Evolutionary conservation across 2,888 invertebrate species (phyloP), one percentile per base, ranked within the genome.

Genomic region (Tanytarsus gracilentus): DNA sequence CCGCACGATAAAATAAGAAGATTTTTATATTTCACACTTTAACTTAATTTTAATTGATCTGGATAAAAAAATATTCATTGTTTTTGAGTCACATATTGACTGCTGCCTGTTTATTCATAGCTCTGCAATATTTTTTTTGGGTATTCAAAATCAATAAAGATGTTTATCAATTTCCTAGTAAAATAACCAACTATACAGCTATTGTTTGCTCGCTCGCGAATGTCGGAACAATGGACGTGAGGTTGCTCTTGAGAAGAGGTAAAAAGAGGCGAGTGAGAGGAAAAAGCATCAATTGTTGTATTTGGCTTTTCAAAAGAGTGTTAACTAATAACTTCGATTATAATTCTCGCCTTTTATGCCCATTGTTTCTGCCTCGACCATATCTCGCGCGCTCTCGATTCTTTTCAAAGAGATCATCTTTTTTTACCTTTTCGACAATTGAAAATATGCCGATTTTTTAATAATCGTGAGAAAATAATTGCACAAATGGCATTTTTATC

Each of bases 141-240:
- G 55, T 27, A 36, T 40, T 56, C 53, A 56, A 56, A 56, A 56
- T 56, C 55, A 56, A 40, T 56, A 56, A 56, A 56, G 55, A 56
- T 56, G 8, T 36, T 56, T 40, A 56, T 56, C 55, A 36, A 14
- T 30, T 30, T 21, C 52, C 33, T 25, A 26, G 55, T 39, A 26
- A 25, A 2, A 36, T 36, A 53, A 36, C 39, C 39, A 44, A 23
- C 23, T 56, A 18, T 40, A n/a, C n/a, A n/a, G 25, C 55, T 53
- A 56, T 56, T 56, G 55, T 56, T 39, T 36, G 39, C 53, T 36
- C 53, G 33, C 23, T 18, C 11, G 18, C 11, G 1, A 36, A 14
- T 14, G 4, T n/a, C 16, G 36, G 16, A 1, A 16, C n/a, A 14
- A 7, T 14, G n/a, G 14, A 3, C 14, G 14, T 36, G 11, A 9